Conservation (phyloP, 2,888 invertebrate species). For the Lasioglossum zephyrum region DNA sequence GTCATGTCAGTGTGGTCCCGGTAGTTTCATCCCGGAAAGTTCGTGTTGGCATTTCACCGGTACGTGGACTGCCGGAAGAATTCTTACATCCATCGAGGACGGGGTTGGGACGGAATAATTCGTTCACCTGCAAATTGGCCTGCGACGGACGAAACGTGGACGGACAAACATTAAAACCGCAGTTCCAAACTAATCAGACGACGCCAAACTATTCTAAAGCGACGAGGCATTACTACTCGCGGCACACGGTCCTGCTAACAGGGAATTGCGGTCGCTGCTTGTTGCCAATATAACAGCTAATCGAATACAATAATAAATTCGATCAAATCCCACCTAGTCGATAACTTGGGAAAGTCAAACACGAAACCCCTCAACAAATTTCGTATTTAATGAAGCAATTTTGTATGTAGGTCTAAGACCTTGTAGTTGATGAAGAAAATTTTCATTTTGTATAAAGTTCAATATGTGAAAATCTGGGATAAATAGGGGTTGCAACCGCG, state of each 20-base stretch:
- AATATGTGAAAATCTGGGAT: neutral
- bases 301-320: conserved; percentile 7
- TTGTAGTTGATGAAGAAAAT: neutral
- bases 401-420: too few species aligned
- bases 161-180: conserved; percentile 60
- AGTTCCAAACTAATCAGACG: conserved; percentile 63
- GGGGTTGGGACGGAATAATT: conserved; percentile 24
- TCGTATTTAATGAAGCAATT: neutral
- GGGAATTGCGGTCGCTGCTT: conserved; percentile 6
- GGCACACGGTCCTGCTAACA: neutral
- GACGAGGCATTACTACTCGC: conserved; percentile 17
- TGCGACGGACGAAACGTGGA: neutral
- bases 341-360: neutral
- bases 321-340: neutral
- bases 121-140: conserved; percentile 44
- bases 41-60: conserved; percentile 25
- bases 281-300: conserved; percentile 9
- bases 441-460: too few species aligned
- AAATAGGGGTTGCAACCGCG: neutral
- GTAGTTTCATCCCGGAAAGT: conserved; percentile 27
- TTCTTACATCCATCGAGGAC: conserved; percentile 18
- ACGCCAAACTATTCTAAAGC: conserved; percentile 49
- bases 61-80: conserved; percentile 14
- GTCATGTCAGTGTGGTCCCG: conserved; percentile 11
- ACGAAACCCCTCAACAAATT: neutral